Base-by-base conservation (phyloP, 2,888 invertebrate genomes). In the Lasioglossum morio region DNA sequence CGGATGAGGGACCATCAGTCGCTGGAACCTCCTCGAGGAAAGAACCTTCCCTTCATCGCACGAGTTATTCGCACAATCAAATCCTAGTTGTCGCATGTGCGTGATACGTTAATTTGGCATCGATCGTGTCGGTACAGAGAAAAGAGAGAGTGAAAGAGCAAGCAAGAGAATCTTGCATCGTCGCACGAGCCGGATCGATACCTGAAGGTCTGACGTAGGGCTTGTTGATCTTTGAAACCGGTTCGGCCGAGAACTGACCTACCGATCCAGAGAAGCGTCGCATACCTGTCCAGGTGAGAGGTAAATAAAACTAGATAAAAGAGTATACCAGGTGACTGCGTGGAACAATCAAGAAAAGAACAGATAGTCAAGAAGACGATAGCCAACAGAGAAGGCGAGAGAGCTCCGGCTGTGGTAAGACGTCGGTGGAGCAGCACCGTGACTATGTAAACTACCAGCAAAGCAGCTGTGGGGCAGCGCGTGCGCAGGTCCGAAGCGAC, bases 391-490 rank as follows among this genome's bases (percentile, higher is more conserved):
- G 63, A 63, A 27, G 69, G n/a, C 66, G 80, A 73, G 80, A 73
- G 30, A 82, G 63, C 40, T 73, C 78, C 72, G 77, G 72, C n/a
- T 37, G 53, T 37, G 53, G 81, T 57, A 34, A 37, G 34, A 81
- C n/a, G 77, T 81, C 83, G 82, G 91, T 81, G 77, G 77, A 72
- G 79, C 73, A 86, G 78, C 82, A 79, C 82, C 84, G 87, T 88
- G 87, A 89, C 88, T 91, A 92, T 89, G 91, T 88, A 90, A 91
- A 91, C 88, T 86, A 88, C 60, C 79, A 84, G 79, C 80, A 76
- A 46, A 84, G 37, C 70, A 43, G 78, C 77, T 66, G 77, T 74
- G 77, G 48, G 48, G 53, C 66, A 82, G 91, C 89, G 90, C 88
- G 81, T 88, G 89, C 90, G 90, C 90, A 88, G n/a, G 69, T 84